Conservation (phyloP, 1,140 invertebrate species). For the Bombyx mandarina region DNA sequence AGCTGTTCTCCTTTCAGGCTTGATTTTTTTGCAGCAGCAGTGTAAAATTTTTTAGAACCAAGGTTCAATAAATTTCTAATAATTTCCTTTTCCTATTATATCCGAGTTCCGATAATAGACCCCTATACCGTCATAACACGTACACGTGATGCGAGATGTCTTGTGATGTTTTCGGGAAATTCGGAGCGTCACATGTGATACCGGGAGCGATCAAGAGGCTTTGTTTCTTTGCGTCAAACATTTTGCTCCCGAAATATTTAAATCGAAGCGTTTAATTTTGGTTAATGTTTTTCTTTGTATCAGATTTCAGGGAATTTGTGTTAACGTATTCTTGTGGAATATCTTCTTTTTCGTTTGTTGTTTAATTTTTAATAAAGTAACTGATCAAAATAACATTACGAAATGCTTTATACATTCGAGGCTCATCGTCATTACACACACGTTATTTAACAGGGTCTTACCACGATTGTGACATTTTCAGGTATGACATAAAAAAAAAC, state of each 20-base stretch:
- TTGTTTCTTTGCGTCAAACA: constrained; percentile 31
- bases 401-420: too few species aligned
- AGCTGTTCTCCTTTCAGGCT: background rate
- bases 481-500: too few species aligned
- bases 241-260: background rate
- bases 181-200: constrained; percentile 33
- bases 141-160: constrained; percentile 37
- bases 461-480: too few species aligned
- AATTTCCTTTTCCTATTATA: background rate
- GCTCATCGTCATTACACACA: too few species aligned
- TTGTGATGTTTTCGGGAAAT: constrained; percentile 32
- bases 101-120: constrained; percentile 14
- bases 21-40: background rate
- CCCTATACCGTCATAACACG: constrained; percentile 31
- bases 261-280: too few species aligned
- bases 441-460: too few species aligned
- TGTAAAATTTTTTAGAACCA: background rate
- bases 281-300: too few species aligned
- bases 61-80: background rate
- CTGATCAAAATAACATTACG: too few species aligned
- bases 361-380: too few species aligned
- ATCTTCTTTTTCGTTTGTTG: too few species aligned
- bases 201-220: constrained; percentile 31
- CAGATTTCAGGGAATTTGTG: too few species aligned
- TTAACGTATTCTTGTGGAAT: too few species aligned